A percentile compares a stretch with the other conserved stretches of the same genome.
These are phyloP conservation scores for Pegea sp. DNA, from an alignment of 23 tunicate species.

Conservation along the genomic window DNA sequence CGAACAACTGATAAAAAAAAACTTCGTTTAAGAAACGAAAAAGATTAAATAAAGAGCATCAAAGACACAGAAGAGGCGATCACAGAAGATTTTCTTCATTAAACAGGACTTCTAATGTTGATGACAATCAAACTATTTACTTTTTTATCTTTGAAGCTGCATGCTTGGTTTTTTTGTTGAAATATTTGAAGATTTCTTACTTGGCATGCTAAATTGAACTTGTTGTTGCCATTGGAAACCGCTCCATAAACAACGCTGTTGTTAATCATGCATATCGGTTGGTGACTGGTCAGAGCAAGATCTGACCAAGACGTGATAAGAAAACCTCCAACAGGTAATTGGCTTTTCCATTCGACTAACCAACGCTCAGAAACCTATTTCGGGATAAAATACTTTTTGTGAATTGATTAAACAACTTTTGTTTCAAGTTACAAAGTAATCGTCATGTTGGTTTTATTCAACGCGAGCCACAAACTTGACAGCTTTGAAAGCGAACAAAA, in stretches of 20 bases:
- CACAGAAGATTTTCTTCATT: neutral
- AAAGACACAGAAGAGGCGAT: neutral
- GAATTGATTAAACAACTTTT: neutral
- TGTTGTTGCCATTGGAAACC: slow-evolving; percentile 43
- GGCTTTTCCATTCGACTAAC: slow-evolving; percentile 78
- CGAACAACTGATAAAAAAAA: slow-evolving; percentile 21
- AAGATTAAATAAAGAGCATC: neutral
- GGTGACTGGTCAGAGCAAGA: slow-evolving; percentile 51
- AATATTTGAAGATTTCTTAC: too few species aligned
- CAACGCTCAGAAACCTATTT: slow-evolving; percentile 66
- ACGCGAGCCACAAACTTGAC: too few species aligned
- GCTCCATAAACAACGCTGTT: slow-evolving; percentile 68
- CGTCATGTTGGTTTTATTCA: neutral
- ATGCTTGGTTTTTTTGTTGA: too few species aligned
- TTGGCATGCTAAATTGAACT: slow-evolving; percentile 78
- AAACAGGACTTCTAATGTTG: neutral
- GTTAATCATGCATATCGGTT: slow-evolving; percentile 60
- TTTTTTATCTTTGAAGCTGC: too few species aligned
- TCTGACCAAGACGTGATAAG: slow-evolving; percentile 94
- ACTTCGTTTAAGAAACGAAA: neutral
- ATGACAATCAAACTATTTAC: neutral
- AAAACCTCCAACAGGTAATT: slow-evolving; percentile 80
- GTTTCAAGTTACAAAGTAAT: neutral
- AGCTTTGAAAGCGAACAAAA: too few species aligned
- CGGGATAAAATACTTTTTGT: neutral